Percentiles rank a stretch among this genome's conserved stretches.
These are phyloP conservation scores for Cheilosia grossa DNA, from an alignment of 2,888 invertebrate genomes.

Conservation along the genomic window DNA sequence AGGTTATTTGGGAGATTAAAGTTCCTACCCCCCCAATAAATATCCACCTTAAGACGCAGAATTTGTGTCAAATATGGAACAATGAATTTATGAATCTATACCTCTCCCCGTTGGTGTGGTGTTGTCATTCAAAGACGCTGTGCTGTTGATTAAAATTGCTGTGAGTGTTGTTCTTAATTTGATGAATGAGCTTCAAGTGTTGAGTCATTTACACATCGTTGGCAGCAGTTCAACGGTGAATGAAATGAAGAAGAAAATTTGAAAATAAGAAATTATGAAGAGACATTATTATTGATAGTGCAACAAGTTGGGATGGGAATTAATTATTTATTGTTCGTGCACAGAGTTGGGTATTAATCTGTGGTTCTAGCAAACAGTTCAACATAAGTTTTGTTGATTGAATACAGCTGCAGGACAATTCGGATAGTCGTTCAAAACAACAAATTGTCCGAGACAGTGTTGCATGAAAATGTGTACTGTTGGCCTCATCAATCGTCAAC, in stretches of 20 bases:
- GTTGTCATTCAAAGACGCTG: constrained; percentile 54
- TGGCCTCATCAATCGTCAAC: neutral
- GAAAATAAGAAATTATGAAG: constrained; percentile 20
- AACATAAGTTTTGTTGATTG: constrained; percentile 46
- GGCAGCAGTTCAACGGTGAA: constrained; percentile 63
- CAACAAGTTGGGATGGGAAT: constrained; percentile 70
- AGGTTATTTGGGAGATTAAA: constrained; percentile 46
- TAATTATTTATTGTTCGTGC: constrained; percentile 44
- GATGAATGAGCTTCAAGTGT: constrained; percentile 72
- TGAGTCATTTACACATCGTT: constrained; percentile 71
- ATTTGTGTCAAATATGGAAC: constrained; percentile 51
- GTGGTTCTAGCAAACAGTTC: neutral
- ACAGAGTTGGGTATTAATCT: constrained; percentile 47
- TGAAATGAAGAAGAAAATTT: constrained; percentile 24
- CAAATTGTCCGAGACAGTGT: neutral
- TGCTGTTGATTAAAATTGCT: constrained; percentile 31
- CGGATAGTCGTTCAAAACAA: constrained; percentile 19
- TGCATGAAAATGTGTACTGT: constrained; percentile 23
- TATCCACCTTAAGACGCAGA: constrained; percentile 1
- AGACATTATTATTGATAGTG: constrained; percentile 64
- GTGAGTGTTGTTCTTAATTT: constrained; percentile 46
- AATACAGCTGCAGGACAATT: constrained; percentile 47
- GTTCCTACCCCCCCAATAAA: constrained; percentile 60
- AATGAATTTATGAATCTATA: constrained; percentile 52
- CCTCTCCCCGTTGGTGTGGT: constrained; percentile 25